Conservation (phyloP, 2,888 invertebrate species). For the Neocrepidodera transversa region DNA sequence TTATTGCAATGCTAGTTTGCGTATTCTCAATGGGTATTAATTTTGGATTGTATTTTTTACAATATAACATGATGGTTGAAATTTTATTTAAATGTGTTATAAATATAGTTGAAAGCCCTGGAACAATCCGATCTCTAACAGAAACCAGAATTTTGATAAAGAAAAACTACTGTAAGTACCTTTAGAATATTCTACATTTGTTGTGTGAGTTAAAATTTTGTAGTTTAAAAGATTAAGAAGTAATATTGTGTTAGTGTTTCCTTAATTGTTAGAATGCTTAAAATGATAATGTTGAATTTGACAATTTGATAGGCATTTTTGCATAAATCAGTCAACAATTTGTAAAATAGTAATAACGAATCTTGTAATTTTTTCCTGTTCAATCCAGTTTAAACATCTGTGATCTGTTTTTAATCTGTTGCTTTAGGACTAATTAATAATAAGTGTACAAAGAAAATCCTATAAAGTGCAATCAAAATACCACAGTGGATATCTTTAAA, state of each 20-base stretch:
- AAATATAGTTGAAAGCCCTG: too few relatives aligned
- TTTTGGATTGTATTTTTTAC: too few relatives aligned
- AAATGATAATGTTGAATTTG: conserved; percentile 12
- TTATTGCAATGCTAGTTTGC: too few relatives aligned
- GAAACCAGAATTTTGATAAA: conserved; percentile 1
- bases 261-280: conserved; percentile 3
- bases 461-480: conserved; percentile 52
- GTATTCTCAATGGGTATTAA: too few relatives aligned
- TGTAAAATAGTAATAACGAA: neutral
- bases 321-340: neutral
- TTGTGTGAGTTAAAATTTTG: conserved; percentile 6
- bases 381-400: conserved; percentile 47
- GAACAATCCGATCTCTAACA: too few relatives aligned
- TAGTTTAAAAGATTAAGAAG: neutral
- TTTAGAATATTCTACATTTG: conserved; percentile 4
- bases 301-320: conserved; percentile 1
- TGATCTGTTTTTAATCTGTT: conserved; percentile 56
- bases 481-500: conserved; percentile 1
- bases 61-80: too few relatives aligned
- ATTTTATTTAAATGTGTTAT: too few relatives aligned
- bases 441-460: conserved; percentile 49
- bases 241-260: conserved; percentile 9
- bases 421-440: conserved; percentile 49
- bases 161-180: conserved; percentile 11
- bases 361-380: neutral